phyloP scores from a whole-genome alignment of 2,113 vertebrate genomes.

The Tringa solitaria region DNA sequence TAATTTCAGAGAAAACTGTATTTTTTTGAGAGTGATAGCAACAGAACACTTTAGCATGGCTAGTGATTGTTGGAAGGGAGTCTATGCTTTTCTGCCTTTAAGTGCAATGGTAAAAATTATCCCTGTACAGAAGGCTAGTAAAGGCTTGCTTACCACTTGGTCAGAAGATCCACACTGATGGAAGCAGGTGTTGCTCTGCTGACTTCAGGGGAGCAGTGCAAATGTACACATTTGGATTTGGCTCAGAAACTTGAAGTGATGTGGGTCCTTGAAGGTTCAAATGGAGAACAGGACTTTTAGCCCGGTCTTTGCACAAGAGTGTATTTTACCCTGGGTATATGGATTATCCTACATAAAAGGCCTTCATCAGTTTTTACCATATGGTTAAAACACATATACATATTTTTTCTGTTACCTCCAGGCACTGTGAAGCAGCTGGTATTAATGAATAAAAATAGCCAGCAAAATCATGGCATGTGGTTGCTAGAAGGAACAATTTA shows the following conservation, averaged over 20 bases:
- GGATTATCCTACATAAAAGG: slow-evolving; percentile 65
- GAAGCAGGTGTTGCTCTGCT: not conserved
- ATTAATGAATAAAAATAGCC: slow-evolving; percentile 73
- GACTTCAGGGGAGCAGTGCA: not conserved
- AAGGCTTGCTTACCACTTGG: not conserved
- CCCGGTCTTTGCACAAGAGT: not conserved
- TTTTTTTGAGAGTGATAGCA: not conserved
- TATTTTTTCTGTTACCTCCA: slow-evolving; percentile 70
- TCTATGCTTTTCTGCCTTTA: not conserved
- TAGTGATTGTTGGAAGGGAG: not conserved
- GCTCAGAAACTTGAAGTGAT: not conserved
- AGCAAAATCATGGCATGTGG: slow-evolving; percentile 65
- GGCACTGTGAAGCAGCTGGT: slow-evolving; percentile 72
- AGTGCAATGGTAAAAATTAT: not conserved
- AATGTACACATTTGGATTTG: not conserved
- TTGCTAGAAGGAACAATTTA: slow-evolving; percentile 66
- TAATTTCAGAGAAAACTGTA: not conserved
- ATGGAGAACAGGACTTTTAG: not conserved
- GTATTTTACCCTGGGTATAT: slow-evolving; percentile 3
- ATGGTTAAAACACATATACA: slow-evolving; percentile 63
- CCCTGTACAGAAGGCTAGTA: not conserved
- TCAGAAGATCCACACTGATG: not conserved
- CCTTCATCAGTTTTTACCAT: slow-evolving; percentile 64
- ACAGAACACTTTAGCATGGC: not conserved
- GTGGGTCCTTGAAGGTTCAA: not conserved